These are phyloP conservation scores for Trissolcus brochymenae DNA, from an alignment of 2,888 invertebrate genomes.

Conservation along the genomic window DNA sequence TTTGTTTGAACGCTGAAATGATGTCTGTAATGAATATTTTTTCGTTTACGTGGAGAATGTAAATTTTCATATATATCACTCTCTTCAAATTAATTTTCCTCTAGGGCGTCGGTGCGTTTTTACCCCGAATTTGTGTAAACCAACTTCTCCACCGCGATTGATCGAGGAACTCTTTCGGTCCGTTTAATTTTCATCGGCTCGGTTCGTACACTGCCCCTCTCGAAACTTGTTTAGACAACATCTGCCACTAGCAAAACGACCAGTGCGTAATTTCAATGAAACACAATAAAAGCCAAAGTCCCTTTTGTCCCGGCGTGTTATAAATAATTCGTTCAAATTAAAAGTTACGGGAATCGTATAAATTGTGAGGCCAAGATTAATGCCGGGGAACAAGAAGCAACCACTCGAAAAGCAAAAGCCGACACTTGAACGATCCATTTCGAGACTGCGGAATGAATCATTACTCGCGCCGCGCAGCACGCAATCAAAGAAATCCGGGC, in stretches of 20 bases:
- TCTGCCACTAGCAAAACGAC: conserved; percentile 17
- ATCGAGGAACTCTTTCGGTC: conserved; percentile 13
- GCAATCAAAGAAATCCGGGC: conserved; percentile 46
- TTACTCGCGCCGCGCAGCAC: conserved; percentile 39
- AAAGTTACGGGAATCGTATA: conserved; percentile 41
- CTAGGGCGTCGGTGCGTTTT: too few relatives aligned
- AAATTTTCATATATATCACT: too few relatives aligned
- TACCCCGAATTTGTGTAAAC: too few relatives aligned
- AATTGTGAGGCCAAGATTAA: conserved; percentile 41
- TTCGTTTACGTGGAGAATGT: too few relatives aligned
- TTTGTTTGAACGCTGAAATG: too few relatives aligned
- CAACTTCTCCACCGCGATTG: not conserved
- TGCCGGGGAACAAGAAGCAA: conserved; percentile 26
- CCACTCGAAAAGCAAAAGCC: conserved; percentile 25
- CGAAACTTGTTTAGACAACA: conserved; percentile 27
- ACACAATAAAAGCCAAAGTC: conserved; percentile 35
- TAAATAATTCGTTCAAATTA: conserved; percentile 50
- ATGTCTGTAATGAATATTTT: too few relatives aligned
- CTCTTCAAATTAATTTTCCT: too few relatives aligned
- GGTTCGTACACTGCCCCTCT: not conserved
- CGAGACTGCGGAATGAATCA: conserved; percentile 33
- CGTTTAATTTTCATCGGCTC: conserved; percentile 29
- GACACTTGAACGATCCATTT: conserved; percentile 42
- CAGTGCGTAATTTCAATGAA: conserved; percentile 38
- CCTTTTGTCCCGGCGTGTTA: conserved; percentile 18